Conservation (phyloP, 2,113 vertebrate species). For the Oryzias curvinotus region DNA sequence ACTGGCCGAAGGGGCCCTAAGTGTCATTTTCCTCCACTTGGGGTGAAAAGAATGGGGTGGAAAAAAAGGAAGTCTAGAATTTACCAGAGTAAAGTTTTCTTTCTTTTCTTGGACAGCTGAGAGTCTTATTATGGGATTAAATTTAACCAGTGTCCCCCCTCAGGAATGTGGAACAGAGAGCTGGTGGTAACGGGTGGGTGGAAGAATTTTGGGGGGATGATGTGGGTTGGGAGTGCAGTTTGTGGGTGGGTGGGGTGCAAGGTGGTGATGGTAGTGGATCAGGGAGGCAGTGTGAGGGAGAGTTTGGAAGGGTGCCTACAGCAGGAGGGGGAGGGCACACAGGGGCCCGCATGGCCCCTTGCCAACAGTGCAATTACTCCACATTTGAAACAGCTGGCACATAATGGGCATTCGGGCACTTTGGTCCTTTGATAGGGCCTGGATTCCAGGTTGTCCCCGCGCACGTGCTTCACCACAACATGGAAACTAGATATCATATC, state of each 20-base stretch:
- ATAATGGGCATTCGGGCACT: conserved; percentile 73
- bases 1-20: conserved; percentile 68
- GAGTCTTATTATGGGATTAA: conserved; percentile 83
- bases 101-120: conserved; percentile 82
- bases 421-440: conserved; percentile 63
- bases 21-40: conserved; percentile 71
- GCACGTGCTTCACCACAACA: conserved; percentile 61
- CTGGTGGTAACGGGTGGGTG: conserved; percentile 67
- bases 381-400: conserved; percentile 80
- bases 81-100: conserved; percentile 77
- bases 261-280: conserved; percentile 52
- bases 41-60: conserved; percentile 51
- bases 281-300: conserved; percentile 64
- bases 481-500: conserved; percentile 32
- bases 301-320: conserved; percentile 64
- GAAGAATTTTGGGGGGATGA: conserved; percentile 59
- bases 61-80: conserved; percentile 68
- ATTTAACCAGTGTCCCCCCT: conserved; percentile 76
- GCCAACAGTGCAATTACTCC: conserved; percentile 78
- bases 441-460: conserved; percentile 65
- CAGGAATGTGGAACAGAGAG: conserved; percentile 71
- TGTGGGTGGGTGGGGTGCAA: conserved; percentile 49
- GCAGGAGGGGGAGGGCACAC: conserved; percentile 23
- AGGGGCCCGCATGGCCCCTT: conserved; percentile 65
- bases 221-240: conserved; percentile 45